Evolutionary conservation across 2,888 invertebrate species (phyloP), one percentile per base, ranked within the genome.

Genomic region (Drosophila nigricruria): DNA sequence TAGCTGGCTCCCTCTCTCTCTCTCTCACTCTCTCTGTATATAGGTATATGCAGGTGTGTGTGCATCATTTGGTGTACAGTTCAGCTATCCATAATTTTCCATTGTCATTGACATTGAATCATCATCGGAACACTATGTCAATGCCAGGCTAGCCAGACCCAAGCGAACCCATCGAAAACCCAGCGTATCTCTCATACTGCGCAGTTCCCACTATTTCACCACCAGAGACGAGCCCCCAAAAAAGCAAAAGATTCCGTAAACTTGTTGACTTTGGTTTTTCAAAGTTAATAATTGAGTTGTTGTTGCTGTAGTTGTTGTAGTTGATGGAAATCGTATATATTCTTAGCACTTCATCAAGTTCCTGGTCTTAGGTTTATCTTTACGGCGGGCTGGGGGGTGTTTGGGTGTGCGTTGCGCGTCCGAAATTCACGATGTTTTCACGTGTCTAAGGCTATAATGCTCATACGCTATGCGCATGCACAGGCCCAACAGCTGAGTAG

Each of bases 211-310:
- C 25, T 87, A 84, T 89, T 84, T 82, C 85, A 89, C 77, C 79
- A 89, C 66, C 66, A 81, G 82, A 58, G 84, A 84, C 84, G 89
- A 89, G 84, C 84, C 84, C 89, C 89, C 88, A 89, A 89, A 67
- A 23, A 47, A n/a, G 12, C 34, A 8, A 14, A 27, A 45, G 1
- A 47, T 47, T 12, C 12, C 23, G 23, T 25, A 16, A 2, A 36
- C 38, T 54, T 40, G 43, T 71, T 60, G 54, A 60, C 58, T 56
- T 61, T 79, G 64, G 69, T 16, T 65, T 65, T 45, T 42, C 18
- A 27, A 47, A 20, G 36, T 47, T 27, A 27, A 58, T 38, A 58
- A 47, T 47, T 47, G 23, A 40, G 36, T 45, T 47, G 18, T 18
- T 34, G 8, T 43, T 43, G 20, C 23, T 30, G 10, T 27, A 14